Evolutionary conservation across 2,113 vertebrate species (phyloP), one percentile per base, ranked within the genome.

Genomic region (Pungitius pungitius): DNA sequence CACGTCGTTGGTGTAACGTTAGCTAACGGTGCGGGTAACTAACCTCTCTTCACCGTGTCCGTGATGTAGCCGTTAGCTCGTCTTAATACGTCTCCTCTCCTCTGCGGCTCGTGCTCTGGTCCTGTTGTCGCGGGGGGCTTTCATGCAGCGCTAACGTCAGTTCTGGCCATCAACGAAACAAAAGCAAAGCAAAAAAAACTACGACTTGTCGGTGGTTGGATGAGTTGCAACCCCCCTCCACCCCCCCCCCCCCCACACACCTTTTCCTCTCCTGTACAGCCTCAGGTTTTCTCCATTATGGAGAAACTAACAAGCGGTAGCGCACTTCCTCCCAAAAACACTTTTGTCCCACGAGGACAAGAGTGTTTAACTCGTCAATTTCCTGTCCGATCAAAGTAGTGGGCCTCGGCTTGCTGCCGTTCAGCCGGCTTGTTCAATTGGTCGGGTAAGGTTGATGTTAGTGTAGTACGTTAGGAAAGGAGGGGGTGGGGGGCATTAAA

Each of bases 11-110:
- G 1, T 20, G 69, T 78, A 60, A 60, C 37, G 58, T 33, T 12
- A n/a, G 64, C 65, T 74, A 86, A 87, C 85, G 74, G 82, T 89
- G 61, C 75, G 2, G 60, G 2, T 9, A 6, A 63, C 89, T 82
- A 49, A 89, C 89, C 86, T 89, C 71, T 60, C 26, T 14, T 15
- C 49, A 2, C 69, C 59, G 54, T 42, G 1, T 30, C 26, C 69
- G 0, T 56, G 69, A 42, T 8, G 73, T 26, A 8, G 37, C 49
- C 33, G 33, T 35, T 35, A 35, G 33, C 33, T 7, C 6, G 8
- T 62, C 18, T 47, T 2, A 33, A 74, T 86, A 74, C 65, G 49
- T 62, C 71, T 39, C 47, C 45, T 61, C 22, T 56, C 54, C 47
- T 35, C 67, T 42, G 65, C 67, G 73, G 62, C 56, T 82, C 47